These are phyloP conservation scores for Pentalonia nigronervosa DNA, from an alignment of 1,140 invertebrate genomes.

Conservation along the genomic window DNA sequence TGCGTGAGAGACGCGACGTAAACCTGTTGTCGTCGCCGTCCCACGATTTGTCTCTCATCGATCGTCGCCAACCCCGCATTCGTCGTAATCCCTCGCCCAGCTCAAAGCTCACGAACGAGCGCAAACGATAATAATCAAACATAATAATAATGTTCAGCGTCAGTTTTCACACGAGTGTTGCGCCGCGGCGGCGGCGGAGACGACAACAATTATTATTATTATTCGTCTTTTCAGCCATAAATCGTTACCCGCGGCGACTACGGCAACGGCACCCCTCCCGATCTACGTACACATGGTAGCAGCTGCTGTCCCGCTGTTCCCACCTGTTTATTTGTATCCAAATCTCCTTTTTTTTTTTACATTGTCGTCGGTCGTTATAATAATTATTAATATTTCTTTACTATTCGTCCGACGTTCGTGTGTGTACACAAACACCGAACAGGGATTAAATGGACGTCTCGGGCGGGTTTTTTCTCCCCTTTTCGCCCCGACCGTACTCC, in stretches of 20 bases:
- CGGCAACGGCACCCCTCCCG: neutral
- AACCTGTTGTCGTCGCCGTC: constrained; percentile 27
- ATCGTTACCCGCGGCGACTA: neutral
- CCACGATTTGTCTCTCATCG: neutral
- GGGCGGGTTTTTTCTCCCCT: neutral
- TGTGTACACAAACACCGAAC: neutral
- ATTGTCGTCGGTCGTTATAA: neutral
- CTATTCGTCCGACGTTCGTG: neutral
- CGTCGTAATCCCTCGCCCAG: neutral
- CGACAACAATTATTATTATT: neutral
- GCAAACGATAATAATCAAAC: neutral
- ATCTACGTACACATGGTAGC: neutral
- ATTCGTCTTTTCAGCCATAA: neutral
- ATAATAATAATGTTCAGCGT: neutral
- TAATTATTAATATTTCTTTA: neutral
- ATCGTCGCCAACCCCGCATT: no score
- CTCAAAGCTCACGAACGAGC: neutral
- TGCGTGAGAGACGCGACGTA: neutral
- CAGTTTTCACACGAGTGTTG: neutral
- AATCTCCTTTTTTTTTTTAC: constrained; percentile 42
- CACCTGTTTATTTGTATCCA: constrained; percentile 44
- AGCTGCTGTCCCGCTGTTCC: constrained; percentile 34
- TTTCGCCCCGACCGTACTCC: neutral
- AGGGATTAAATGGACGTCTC: neutral
- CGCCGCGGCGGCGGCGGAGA: neutral